These are phyloP conservation scores for Erebia ligea DNA, from an alignment of 2,888 invertebrate genomes.

Conservation along the genomic window DNA sequence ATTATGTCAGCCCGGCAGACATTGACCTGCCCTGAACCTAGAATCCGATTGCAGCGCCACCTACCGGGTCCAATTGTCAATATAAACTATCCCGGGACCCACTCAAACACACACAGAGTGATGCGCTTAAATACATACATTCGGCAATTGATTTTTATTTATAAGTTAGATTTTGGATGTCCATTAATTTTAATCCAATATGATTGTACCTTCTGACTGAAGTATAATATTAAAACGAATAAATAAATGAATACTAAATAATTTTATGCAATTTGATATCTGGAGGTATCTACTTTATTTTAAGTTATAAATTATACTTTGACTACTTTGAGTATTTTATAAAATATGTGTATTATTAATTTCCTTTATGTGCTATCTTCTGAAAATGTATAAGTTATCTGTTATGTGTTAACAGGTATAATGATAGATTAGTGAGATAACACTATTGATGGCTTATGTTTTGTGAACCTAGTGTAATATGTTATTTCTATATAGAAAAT, in stretches of 20 bases:
- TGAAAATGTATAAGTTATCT: conserved; percentile 25
- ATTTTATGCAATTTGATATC: neutral
- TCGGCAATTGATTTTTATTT: too few relatives aligned
- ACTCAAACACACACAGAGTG: too few relatives aligned
- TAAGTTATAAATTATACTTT: neutral
- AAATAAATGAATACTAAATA: neutral
- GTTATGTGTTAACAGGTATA: conserved; percentile 23
- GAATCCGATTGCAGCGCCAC: too few relatives aligned
- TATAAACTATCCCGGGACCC: too few relatives aligned
- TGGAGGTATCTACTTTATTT: neutral
- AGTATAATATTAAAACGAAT: too few relatives aligned
- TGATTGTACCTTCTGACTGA: too few relatives aligned
- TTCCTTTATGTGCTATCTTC: conserved; percentile 17
- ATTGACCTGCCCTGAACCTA: too few relatives aligned
- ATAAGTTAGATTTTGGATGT: too few relatives aligned
- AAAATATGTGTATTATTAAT: conserved; percentile 18
- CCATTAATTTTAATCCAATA: too few relatives aligned
- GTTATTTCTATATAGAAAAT: conserved; percentile 10
- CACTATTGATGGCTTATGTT: conserved; percentile 27
- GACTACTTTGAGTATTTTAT: conserved; percentile 2
- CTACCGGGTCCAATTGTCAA: too few relatives aligned
- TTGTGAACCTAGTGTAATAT: conserved; percentile 12
- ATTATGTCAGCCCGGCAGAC: too few relatives aligned
- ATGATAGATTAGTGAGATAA: conserved; percentile 26
- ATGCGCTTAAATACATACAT: too few relatives aligned